Evolutionary conservation across 2,797 vertebrate species (phyloP), one percentile per base, ranked within the genome.

Genomic region (Bradypus variegatus): DNA sequence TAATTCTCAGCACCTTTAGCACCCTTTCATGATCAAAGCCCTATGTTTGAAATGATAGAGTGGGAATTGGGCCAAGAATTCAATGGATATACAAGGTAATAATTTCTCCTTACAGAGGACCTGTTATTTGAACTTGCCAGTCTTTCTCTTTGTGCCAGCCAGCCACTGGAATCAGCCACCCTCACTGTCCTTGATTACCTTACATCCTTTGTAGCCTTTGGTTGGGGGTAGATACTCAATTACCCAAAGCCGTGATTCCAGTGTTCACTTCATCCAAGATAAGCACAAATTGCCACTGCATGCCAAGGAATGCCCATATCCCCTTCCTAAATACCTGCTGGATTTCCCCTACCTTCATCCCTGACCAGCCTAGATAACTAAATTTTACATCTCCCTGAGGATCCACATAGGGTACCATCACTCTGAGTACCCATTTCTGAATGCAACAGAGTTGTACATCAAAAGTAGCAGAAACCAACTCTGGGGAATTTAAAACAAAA

Each of bases 381-480:
- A 94, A 87, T 92, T 45, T 77, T 11, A 69, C 36, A 78, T 89
- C 84, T 81, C 36, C 58, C 53, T 75, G 48, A 77, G 69, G 33
- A 29, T 67, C 67, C 67, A 84, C 79, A 86, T 91, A 83, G 62
- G 70, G 12, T 80, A 38, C 53, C 50, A 89, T 33, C 50, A 86
- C 60, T 64, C 70, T 90, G 53, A n/a, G n/a, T 79, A 78, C 80
- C 92, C 53, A 88, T 73, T 84, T 91, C 82, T 89, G 45, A 86
- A 95, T 92, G 45, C 84, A 62, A 75, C 16, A 93, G 76, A 91
- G 81, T 73, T 86, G 92, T 41, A 90, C 29, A 89, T 53, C 48
- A 86, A 94, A 86, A 91, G 88, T 53, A 94, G 25, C 31, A 92
- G 58, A 92, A 92, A 92, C 83, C 50, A 95, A 86, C 41, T 65